phyloP scores from a whole-genome alignment of 1,140 invertebrate genomes.

The Condylostylus longicornis region DNA sequence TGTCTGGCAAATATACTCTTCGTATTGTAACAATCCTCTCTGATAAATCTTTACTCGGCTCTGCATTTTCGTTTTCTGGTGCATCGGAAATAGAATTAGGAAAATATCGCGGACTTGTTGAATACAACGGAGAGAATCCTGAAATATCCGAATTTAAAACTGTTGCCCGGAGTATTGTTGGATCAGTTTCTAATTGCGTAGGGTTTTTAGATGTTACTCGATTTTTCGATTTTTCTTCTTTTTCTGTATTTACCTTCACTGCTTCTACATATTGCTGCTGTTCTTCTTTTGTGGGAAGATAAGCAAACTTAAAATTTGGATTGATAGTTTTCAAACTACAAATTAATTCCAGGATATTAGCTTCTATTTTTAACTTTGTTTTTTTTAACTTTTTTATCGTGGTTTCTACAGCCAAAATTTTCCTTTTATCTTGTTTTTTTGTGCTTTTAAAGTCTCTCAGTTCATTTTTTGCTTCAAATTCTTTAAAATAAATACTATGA shows the following conservation, averaged over 20 bases:
- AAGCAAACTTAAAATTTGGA: slow-evolving; percentile 27
- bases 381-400: slow-evolving; percentile 29
- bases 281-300: slow-evolving; percentile 29
- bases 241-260: no score
- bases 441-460: slow-evolving; percentile 21
- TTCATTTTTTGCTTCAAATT: slow-evolving; percentile 26
- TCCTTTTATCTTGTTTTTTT: slow-evolving; percentile 29
- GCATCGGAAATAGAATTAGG: neutral
- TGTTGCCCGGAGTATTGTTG: no score
- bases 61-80: neutral
- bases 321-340: slow-evolving; percentile 28
- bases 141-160: no score
- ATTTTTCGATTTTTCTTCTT: no score
- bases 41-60: slow-evolving; percentile 21
- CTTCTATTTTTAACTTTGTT: slow-evolving; percentile 27
- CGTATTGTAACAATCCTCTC: slow-evolving; percentile 60
- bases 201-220: no score
- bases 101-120: no score
- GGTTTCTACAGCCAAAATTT: slow-evolving; percentile 24
- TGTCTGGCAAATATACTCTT: slow-evolving; percentile 37
- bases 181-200: no score
- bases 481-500: slow-evolving; percentile 30
- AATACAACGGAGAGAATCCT: no score
- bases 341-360: slow-evolving; percentile 25
- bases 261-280: slow-evolving; percentile 22